Base-by-base conservation (phyloP, 1,140 invertebrate species). In the Drosophila trapezifrons region DNA sequence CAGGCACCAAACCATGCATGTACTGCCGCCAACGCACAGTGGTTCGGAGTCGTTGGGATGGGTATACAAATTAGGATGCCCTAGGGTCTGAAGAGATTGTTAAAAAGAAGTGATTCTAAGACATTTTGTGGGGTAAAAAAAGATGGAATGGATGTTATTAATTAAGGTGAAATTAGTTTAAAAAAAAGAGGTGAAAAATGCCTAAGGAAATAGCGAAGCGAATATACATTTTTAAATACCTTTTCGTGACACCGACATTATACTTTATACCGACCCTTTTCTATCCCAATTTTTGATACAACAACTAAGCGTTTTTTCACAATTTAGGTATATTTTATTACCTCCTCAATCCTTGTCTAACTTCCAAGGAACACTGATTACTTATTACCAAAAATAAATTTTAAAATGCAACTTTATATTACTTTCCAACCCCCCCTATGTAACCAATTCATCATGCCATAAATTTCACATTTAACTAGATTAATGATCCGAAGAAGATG, bases 1-100 rank as follows among this genome's bases (percentile, higher is more conserved):
- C 79, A 75, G 72, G 71, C 72, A 76, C 62, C 71, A 76, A 54
- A 22, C 18, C 65, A 78, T 82, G 75, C 79, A 82, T 78, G 58
- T 37, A 20, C 42, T 52, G 27, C 29, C 29, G 38, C 20, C 37
- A 22, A 25, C 0, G 38, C 10, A 73, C 70, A 73, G 56, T 73
- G 70, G 55, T 2, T 5, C 4, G 0, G 4, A 10, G 1, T 22
- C 0, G 0, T 18, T 18, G 32, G 0, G 15, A 13, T 27, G 15
- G 17, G 8, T 42, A 6, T 0, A 10, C 10, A 49, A 64, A 35
- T 52, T 1, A 12, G 7, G 18, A 10, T 20, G 18, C 9, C 8
- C 25, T 20, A 27, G 9, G 32, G 2, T 29, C 9, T 5, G 7
- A 45, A 42, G n/a, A 22, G 43, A 10, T 47, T 20, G 0, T n/a